Conservation (phyloP, 1,140 invertebrate species). For the Aphaenogaster rudis region DNA sequence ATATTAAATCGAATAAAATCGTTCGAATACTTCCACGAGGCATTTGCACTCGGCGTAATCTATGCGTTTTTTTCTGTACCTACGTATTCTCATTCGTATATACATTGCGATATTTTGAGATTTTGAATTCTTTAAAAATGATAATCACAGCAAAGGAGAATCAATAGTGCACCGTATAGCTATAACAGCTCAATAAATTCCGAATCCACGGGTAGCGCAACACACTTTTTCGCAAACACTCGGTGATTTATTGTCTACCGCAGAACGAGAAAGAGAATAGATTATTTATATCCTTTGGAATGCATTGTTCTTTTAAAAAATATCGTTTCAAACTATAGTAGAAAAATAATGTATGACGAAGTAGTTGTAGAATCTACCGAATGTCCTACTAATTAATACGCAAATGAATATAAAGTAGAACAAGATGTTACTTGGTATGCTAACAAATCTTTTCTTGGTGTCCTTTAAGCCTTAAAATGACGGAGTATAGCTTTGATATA, state of each 20-base stretch:
- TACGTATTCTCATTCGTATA: not conserved
- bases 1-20: slow-evolving; percentile 52
- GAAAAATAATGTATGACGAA: slow-evolving; percentile 11
- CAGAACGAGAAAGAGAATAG: slow-evolving; percentile 54
- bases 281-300: slow-evolving; percentile 57
- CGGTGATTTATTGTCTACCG: slow-evolving; percentile 60
- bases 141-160: slow-evolving; percentile 53
- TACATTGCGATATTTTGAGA: slow-evolving; percentile 35
- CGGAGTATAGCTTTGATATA: slow-evolving; percentile 24
- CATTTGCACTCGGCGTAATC: slow-evolving; percentile 27
- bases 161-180: slow-evolving; percentile 61
- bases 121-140: slow-evolving; percentile 60
- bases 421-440: not conserved
- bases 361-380: slow-evolving; percentile 11
- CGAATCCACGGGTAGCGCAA: slow-evolving; percentile 48
- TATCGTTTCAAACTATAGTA: slow-evolving; percentile 33
- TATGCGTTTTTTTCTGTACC: not conserved
- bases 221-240: slow-evolving; percentile 60
- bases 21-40: slow-evolving; percentile 28
- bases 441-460: slow-evolving; percentile 23
- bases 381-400: slow-evolving; percentile 10
- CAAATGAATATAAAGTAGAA: not conserved
- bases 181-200: slow-evolving; percentile 64
- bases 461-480: slow-evolving; percentile 38
- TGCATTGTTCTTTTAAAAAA: slow-evolving; percentile 48